Base-by-base conservation (phyloP, 92 coral and sea anemone species). In the Porites cylindrica region DNA sequence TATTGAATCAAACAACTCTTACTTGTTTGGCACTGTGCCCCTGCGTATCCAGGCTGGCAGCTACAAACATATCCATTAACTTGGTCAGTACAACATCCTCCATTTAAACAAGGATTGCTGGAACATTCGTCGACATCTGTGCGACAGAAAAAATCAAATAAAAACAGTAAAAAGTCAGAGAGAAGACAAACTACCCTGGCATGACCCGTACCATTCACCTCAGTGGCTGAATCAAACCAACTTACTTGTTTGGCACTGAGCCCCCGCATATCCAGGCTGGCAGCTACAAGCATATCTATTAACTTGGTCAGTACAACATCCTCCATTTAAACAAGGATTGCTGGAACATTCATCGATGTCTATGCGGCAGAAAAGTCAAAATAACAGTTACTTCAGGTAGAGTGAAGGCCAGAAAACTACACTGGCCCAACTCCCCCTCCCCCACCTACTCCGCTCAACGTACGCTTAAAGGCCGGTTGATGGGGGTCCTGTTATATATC, bases 31-130 rank as follows among this genome's bases (percentile, higher is more conserved):
- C 77, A 72, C 21, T 50, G 51, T 18, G 17, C 26, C 19, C 77
- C 77, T 5, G 77, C 3, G 77, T 72, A 72, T 17, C 77, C 77
- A 72, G 77, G 59, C 20, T n/a, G 19, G 6, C 77, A 72, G 29
- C 18, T 72, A 7, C 59, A 72, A 18, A 0, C 77, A 72, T 72
- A 72, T 47, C 32, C 53, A 4, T 32, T 32, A 1, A 38, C 75
- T 20, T 32, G 53, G 54, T 32, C 52, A 0, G 19, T 18, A n/a
- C 58, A 47, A 5, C 24, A 43, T 20, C 59, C 77, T 47, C 59
- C 63, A 19, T 74, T 74, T 10, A 51, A 51, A 74, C 58, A 72
- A 20, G 29, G 59, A 72, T 50, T 47, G 10, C 77, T 47, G 59
- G 23, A 50, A 51, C 77, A 72, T 47, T 72, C 77, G 1, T 72